These are phyloP conservation scores for Neodiprion pinetum DNA, from an alignment of 1,140 invertebrate genomes.

Conservation along the genomic window DNA sequence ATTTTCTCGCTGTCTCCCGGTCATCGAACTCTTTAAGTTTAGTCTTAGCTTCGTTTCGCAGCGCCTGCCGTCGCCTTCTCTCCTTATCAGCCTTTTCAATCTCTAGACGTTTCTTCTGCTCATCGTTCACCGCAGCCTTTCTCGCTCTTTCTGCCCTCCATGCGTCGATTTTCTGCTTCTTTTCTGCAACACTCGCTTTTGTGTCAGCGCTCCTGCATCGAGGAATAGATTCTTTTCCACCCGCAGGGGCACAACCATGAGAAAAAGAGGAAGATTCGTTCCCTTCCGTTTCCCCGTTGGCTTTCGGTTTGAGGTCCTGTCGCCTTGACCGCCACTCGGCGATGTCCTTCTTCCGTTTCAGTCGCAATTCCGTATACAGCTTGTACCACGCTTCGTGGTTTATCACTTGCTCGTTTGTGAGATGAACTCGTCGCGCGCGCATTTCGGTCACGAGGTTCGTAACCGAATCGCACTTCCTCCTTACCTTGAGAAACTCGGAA, in stretches of 20 bases:
- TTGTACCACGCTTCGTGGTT: conserved; percentile 60
- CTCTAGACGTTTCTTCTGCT: conserved; percentile 27
- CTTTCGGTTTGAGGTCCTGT: conserved; percentile 30
- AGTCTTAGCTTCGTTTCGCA: neutral
- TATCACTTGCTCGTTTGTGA: conserved; percentile 47
- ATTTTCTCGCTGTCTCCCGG: conserved; percentile 8
- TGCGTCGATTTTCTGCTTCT: conserved; percentile 45
- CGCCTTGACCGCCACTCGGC: conserved; percentile 44
- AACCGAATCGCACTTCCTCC: conserved; percentile 45
- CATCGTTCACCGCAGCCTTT: conserved; percentile 39
- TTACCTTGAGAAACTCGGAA: conserved; percentile 47
- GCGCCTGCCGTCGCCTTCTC: neutral
- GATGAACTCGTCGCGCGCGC: conserved; percentile 50
- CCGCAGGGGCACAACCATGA: too few relatives aligned
- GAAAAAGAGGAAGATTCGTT: too few relatives aligned
- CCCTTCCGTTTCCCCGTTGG: neutral
- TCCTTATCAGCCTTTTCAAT: neutral
- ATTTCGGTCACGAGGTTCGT: conserved; percentile 44
- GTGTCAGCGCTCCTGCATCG: neutral
- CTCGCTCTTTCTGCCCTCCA: conserved; percentile 50
- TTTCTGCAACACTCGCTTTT: conserved; percentile 22
- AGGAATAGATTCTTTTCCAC: neutral
- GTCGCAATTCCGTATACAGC: conserved; percentile 46
- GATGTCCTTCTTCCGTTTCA: conserved; percentile 45
- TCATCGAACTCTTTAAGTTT: too few relatives aligned